Conservation (phyloP, 2,797 vertebrate genomes). For the Lithobates pipiens region DNA sequence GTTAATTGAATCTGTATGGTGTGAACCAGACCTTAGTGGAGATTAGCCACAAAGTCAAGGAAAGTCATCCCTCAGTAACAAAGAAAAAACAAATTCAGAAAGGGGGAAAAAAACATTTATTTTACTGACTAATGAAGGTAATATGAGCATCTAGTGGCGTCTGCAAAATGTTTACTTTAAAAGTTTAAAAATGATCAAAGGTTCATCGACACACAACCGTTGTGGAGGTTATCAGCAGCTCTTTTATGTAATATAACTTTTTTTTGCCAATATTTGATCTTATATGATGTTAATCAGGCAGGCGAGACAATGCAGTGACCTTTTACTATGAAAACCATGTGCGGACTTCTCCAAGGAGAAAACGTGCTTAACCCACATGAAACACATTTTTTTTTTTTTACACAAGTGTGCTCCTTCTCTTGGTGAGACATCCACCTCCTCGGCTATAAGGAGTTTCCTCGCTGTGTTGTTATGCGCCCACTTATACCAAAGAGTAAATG, state of each 20-base stretch:
- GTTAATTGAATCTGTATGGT: no score
- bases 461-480: conserved; percentile 32
- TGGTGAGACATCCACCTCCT: neutral
- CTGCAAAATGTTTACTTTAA: no score
- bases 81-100: no score
- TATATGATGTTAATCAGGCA: neutral
- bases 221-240: neutral
- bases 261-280: neutral
- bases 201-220: neutral
- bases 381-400: neutral
- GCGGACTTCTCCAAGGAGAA: neutral
- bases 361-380: neutral
- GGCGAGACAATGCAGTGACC: neutral
- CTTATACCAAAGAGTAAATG: conserved; percentile 56
- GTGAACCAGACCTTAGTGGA: no score
- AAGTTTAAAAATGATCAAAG: no score
- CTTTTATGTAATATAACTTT: neutral
- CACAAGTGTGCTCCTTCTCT: conserved; percentile 6
- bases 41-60: no score
- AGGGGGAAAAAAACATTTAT: no score
- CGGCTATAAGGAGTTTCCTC: neutral
- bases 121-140: no score
- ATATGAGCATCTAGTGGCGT: no score
- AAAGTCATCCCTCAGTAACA: no score
- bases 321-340: neutral